Evolutionary conservation across 92 coral and sea anemone genomes (phyloP).

Genomic region (Chrysogorgia sp.): DNA sequence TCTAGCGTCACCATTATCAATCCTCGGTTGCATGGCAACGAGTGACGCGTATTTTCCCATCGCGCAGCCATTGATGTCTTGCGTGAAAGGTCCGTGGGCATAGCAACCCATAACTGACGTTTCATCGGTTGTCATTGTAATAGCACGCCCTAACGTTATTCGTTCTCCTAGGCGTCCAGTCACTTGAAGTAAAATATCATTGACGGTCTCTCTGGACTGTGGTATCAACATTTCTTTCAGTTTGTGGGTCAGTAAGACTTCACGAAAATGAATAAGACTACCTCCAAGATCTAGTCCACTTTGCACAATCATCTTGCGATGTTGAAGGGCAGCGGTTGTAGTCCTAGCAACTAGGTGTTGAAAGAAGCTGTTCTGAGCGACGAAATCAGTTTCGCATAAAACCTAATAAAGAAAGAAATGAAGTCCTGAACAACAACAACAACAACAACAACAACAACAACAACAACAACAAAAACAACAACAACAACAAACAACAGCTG

Average conservation of each 20-base stretch:
- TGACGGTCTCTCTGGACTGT: constrained; percentile 63
- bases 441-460: too few species aligned
- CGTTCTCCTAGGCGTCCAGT: constrained; percentile 91
- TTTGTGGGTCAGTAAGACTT: constrained; percentile 79
- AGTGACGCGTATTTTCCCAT: constrained; percentile 89
- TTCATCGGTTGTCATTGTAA: constrained; percentile 88
- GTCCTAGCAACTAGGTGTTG: constrained; percentile 73
- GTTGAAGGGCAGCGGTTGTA: constrained; percentile 68
- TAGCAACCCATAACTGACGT: constrained; percentile 78
- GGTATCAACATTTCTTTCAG: constrained; percentile 55
- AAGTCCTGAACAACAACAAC: too few species aligned
- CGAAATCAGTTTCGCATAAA: constrained; percentile 96
- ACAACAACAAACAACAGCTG: too few species aligned
- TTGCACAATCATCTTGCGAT: constrained; percentile 78
- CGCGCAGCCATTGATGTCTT: constrained; percentile 52
- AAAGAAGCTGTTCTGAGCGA: constrained; percentile 85
- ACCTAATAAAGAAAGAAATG: too few species aligned
- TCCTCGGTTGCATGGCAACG: constrained; percentile 64
- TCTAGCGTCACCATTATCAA: neutral
- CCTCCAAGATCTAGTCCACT: constrained; percentile 72
- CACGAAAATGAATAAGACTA: constrained; percentile 69
- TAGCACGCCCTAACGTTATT: constrained; percentile 72
- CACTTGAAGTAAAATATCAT: constrained; percentile 67
- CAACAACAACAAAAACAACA: too few species aligned
- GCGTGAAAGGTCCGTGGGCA: constrained; percentile 85